Evolutionary conservation across 2,797 vertebrate genomes (phyloP).

Genomic region (Leptodactylus fallax): DNA sequence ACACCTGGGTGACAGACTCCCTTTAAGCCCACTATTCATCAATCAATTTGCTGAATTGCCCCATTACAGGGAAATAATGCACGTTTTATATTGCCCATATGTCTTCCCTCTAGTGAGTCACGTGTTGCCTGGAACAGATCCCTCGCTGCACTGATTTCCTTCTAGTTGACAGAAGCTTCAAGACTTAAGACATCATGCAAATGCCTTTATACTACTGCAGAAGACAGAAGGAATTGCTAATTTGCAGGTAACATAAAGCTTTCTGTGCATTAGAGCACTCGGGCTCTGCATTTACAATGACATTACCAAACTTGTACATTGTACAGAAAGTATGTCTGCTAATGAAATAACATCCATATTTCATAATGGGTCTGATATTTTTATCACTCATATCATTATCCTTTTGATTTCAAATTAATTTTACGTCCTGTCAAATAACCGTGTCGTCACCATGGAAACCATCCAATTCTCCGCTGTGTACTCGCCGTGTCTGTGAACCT

Average conservation of each 20-base stretch:
- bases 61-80: too few species aligned
- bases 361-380: constrained; percentile 53
- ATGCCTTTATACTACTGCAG: background rate
- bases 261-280: background rate
- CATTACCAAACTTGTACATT: constrained; percentile 14
- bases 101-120: too few species aligned
- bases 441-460: constrained; percentile 57
- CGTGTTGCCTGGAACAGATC: background rate
- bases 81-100: too few species aligned
- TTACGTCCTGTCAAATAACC: constrained; percentile 53
- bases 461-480: constrained; percentile 52
- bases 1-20: too few species aligned
- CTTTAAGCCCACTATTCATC: too few species aligned
- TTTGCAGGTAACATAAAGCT: constrained; percentile 23
- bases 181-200: background rate
- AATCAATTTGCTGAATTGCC: too few species aligned
- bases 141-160: background rate
- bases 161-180: background rate
- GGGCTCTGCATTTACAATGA: background rate
- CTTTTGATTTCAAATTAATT: constrained; percentile 59
- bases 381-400: constrained; percentile 59
- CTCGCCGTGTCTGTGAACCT: constrained; percentile 40
- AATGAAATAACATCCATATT: constrained; percentile 56
- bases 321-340: constrained; percentile 42
- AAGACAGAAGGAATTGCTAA: constrained; percentile 1